phyloP scores from a whole-genome alignment of 2,113 vertebrate species.

The Cinclus mexicanus region DNA sequence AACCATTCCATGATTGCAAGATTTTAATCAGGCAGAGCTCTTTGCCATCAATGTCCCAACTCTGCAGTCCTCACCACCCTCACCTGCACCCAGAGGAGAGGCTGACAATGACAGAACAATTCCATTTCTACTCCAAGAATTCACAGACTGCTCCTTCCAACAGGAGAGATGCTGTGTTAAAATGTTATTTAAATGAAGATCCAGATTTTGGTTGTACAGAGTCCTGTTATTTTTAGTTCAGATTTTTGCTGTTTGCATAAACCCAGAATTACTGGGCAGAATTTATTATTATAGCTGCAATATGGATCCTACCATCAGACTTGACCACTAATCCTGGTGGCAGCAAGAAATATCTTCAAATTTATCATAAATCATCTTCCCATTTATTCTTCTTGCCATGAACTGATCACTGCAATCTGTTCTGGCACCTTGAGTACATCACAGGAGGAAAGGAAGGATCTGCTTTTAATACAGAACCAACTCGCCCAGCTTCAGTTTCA shows the following conservation, averaged over 20 bases:
- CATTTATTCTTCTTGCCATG: neutral
- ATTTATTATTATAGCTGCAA: neutral
- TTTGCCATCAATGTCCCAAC: neutral
- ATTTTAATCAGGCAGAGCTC: neutral
- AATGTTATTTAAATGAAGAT: neutral
- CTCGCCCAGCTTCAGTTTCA: neutral
- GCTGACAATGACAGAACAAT: neutral
- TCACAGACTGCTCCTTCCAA: neutral
- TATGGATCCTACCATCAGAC: neutral
- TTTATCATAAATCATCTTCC: neutral
- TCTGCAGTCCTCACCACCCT: neutral
- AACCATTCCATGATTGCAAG: neutral
- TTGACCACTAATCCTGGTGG: neutral
- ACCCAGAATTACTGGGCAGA: neutral
- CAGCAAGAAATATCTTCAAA: neutral
- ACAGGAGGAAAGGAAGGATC: neutral
- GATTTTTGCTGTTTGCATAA: neutral
- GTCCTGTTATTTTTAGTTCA: neutral
- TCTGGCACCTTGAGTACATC: neutral
- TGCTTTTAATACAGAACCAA: neutral
- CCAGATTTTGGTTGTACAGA: neutral
- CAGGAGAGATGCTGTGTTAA: neutral
- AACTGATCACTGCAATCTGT: neutral
- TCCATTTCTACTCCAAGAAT: neutral
- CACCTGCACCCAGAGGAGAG: neutral